Percentiles rank a stretch among this genome's conserved stretches.
These are phyloP conservation scores for Neosalanx taihuensis DNA, from an alignment of 2,797 vertebrate species.

Conservation along the genomic window DNA sequence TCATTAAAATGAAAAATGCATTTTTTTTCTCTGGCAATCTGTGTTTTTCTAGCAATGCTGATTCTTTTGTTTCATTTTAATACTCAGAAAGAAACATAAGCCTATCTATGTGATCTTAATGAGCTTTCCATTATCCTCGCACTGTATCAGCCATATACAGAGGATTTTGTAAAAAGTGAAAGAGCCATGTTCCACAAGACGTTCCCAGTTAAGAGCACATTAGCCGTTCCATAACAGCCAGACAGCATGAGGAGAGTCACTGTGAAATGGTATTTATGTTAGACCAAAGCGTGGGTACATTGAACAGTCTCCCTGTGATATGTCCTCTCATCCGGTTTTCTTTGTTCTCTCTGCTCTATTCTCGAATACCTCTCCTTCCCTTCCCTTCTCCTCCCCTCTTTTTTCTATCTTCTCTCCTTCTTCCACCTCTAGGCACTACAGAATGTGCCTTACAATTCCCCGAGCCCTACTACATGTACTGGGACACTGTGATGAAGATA, in stretches of 20 bases:
- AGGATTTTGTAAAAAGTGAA: slow-evolving; percentile 25
- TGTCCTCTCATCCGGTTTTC: background rate
- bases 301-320: slow-evolving; percentile 22
- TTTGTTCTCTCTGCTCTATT: slow-evolving; percentile 36
- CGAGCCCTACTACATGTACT: slow-evolving; percentile 86
- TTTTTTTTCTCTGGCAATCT: background rate
- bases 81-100: slow-evolving; percentile 31
- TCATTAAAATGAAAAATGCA: slow-evolving; percentile 3
- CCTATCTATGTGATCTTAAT: slow-evolving; percentile 22
- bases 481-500: slow-evolving; percentile 96
- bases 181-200: slow-evolving; percentile 20
- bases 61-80: slow-evolving; percentile 10
- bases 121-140: slow-evolving; percentile 47
- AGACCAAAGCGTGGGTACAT: slow-evolving; percentile 19
- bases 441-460: slow-evolving; percentile 96
- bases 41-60: too few species aligned
- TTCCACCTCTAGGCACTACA: slow-evolving; percentile 67
- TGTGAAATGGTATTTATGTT: slow-evolving; percentile 36
- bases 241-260: slow-evolving; percentile 28
- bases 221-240: slow-evolving; percentile 24
- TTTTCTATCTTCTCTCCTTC: slow-evolving; percentile 1
- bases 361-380: background rate
- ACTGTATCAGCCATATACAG: slow-evolving; percentile 30
- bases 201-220: slow-evolving; percentile 45
- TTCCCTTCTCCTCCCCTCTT: background rate